Base-by-base conservation (phyloP, 2,888 invertebrate genomes). In the Metopia argyrocephala region DNA sequence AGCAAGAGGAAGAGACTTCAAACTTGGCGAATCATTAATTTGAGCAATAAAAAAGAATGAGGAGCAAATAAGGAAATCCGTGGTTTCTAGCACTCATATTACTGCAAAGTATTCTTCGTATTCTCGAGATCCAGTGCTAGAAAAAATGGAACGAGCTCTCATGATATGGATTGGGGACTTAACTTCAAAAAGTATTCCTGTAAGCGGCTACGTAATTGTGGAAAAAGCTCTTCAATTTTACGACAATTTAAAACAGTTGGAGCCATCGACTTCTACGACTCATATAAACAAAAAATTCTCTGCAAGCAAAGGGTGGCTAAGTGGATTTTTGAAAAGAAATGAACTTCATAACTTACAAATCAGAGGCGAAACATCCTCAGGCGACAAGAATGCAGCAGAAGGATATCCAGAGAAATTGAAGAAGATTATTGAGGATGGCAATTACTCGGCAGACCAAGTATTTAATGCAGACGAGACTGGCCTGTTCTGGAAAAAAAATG, bases 101-200 rank as follows among this genome's bases (percentile, higher is more conserved):
- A 46, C 15, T 15, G n/a, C 46, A 15, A 46, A 46, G 18, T 46
- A 46, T 46, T 46, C 46, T n/a, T 57, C 57, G 2, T 28, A 57
- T 57, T 59, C 59, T 5, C 38, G 38, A 9, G 59, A 59, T 59
- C 7, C 59, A 18, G 38, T 59, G 31, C 20, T 38, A 9, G 59
- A 59, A 38, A 38, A 38, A 59, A 59, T 38, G 59, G 38, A 59
- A 38, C 38, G 59, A 59, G 59, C 59, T 59, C 38, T 59, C 38
- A 59, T 38, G n/a, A 59, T 59, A 59, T 38, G 20, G 38, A 20
- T 59, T 46, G 46, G 15, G 46, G 5, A 46, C 3, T 15, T 46
- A 15, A 46, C 46, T 15, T 9, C 5, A 46, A 46, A 46, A 46
- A 46, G 15, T 9, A 46, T 59, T 25, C 56, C 21, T 23, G 25